Evolutionary conservation across 1,140 invertebrate genomes (phyloP).

Genomic region (Drosophila repletoides): DNA sequence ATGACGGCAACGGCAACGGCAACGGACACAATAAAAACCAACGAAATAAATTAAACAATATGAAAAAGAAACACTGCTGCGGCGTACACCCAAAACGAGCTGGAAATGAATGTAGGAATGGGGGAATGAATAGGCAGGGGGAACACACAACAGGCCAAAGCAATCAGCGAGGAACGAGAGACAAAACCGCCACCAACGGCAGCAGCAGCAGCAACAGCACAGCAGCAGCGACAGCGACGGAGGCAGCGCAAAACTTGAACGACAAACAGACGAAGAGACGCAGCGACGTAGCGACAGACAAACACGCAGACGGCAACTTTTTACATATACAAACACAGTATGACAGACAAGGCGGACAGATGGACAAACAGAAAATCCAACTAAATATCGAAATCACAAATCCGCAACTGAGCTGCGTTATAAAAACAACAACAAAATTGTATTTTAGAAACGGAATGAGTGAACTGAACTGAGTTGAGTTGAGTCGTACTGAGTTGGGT

Average conservation of each 20-base stretch:
- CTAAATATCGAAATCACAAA: constrained; percentile 80
- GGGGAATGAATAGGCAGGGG: constrained; percentile 9
- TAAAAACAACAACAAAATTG: constrained; percentile 49
- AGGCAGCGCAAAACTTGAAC: constrained; percentile 49
- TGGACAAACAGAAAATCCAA: constrained; percentile 53
- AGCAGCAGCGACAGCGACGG: constrained; percentile 1
- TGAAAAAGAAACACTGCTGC: constrained; percentile 74
- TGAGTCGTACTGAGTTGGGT: constrained; percentile 12
- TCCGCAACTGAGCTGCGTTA: constrained; percentile 63
- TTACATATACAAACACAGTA: constrained; percentile 39
- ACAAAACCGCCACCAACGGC: constrained; percentile 47
- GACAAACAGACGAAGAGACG: constrained; percentile 45
- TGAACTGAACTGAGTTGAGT: constrained; percentile 13
- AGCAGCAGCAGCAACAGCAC: constrained; percentile 5
- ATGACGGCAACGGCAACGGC: constrained; percentile 31
- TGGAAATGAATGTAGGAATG: constrained; percentile 35
- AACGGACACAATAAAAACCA: constrained; percentile 75
- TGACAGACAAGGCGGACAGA: constrained; percentile 20
- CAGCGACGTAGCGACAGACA: no score
- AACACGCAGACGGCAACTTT: constrained; percentile 36
- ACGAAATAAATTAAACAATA: constrained; percentile 80
- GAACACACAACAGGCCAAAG: constrained; percentile 18
- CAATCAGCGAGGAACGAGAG: constrained; percentile 62
- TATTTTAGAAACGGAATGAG: constrained; percentile 59
- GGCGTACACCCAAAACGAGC: constrained; percentile 58